Evolutionary conservation across 2,113 vertebrate genomes (phyloP), one percentile per base, ranked within the genome.

Genomic region (Pelecanoides urinatrix): DNA sequence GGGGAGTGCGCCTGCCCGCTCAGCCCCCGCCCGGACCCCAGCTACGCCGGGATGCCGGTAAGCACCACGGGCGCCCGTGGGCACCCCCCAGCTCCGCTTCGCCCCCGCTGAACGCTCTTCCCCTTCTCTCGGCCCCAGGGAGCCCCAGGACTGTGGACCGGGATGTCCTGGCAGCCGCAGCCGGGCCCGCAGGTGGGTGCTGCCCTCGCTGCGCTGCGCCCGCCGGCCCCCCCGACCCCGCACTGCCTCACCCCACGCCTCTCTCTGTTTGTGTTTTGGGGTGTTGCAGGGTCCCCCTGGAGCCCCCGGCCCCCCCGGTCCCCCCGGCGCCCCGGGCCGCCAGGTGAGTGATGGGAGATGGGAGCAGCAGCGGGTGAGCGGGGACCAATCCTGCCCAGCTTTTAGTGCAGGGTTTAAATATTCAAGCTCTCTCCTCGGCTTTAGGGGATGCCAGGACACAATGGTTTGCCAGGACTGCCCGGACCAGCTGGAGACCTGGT

Each of bases 391-490:
- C 77, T 16, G 21, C 56, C 82, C 52, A 32, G 11, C 29, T 62
- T 25, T 27, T 14, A 7, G 52, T 15, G 9, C 23, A 7, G 25
- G 58, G 25, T 16, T 45, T 25, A 17, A 47, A 15, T 4, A 6
- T 97, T 97, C 96, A 97, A 97, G 95, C 92, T 98, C 97, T 95
- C 97, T 98, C 83, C 97, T 98, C 95, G 95, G 58, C 82, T 82
- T 97, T 98, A 99, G 99, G 99, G 99, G 97, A 96, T 99, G 93
- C 99, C 99, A 78, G 99, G 99, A 96, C 98, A 98, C 96, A 99
- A 99, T 40, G 99, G 99, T 88, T 91, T 99, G 97, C 99, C 99
- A 14, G 99, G 99, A 92, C 97, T 99, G 96, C 99, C 99, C 1
- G 99, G 99, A 95, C 98, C 98, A 4, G 98, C 99, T 13, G 98